phyloP scores from a whole-genome alignment of 1,140 invertebrate species.

The Diabrotica virgifera region DNA sequence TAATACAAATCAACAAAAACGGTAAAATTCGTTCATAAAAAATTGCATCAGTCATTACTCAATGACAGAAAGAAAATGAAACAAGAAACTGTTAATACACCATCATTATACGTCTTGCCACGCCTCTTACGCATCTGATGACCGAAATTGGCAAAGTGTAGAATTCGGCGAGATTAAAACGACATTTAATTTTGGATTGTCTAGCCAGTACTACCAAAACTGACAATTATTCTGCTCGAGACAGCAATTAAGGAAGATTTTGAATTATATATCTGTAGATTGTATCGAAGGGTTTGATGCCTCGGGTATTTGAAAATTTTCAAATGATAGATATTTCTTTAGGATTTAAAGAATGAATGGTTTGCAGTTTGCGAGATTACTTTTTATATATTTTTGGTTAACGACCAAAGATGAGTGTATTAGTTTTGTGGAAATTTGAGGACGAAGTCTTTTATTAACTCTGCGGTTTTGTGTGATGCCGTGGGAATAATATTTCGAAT shows the following conservation, averaged over 20 bases:
- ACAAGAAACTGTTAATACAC: background rate
- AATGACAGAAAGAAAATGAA: slow-evolving; percentile 1
- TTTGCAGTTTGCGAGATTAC: background rate
- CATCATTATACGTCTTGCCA: background rate
- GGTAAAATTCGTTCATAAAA: background rate
- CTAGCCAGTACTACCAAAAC: slow-evolving; percentile 1
- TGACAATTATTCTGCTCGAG: background rate
- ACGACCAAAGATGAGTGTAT: background rate
- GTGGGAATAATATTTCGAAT: too few relatives aligned
- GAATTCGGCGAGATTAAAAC: background rate
- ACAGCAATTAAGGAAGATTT: background rate
- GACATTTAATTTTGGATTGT: slow-evolving; percentile 3
- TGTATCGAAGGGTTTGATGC: background rate
- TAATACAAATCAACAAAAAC: too few relatives aligned
- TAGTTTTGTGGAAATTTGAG: background rate
- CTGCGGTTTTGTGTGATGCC: too few relatives aligned
- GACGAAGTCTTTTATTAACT: too few relatives aligned
- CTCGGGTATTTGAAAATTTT: background rate
- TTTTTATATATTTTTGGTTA: background rate
- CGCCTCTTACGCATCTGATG: slow-evolving; percentile 1
- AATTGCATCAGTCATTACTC: background rate
- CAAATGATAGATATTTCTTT: background rate
- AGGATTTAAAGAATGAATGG: background rate
- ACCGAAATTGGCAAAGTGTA: background rate
- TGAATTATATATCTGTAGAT: background rate